These are phyloP conservation scores for Dromococcyx pavoninus DNA, from an alignment of 2,797 vertebrate genomes.

Conservation along the genomic window DNA sequence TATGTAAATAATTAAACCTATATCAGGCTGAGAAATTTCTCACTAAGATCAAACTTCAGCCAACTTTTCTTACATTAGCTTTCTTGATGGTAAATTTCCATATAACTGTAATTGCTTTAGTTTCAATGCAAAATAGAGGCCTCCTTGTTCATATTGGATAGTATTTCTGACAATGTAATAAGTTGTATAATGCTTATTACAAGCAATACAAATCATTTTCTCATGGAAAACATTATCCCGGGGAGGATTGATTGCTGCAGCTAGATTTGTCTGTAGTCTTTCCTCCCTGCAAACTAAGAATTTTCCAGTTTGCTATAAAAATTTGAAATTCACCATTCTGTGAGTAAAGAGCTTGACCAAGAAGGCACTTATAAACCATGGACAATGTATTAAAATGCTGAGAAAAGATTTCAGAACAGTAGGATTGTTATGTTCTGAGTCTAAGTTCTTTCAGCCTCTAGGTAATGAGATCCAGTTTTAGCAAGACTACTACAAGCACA, in stretches of 20 bases:
- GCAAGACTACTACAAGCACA: background rate
- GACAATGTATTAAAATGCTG: background rate
- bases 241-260: background rate
- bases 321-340: background rate
- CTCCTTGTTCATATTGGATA: slow-evolving; percentile 9
- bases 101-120: slow-evolving; percentile 29
- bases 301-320: background rate
- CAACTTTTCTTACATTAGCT: background rate
- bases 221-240: background rate
- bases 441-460: background rate
- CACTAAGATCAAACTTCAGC: background rate
- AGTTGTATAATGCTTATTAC: background rate
- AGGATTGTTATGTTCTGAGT: background rate
- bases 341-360: background rate
- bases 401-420: background rate
- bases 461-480: background rate
- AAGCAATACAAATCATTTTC: slow-evolving; percentile 38
- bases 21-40: background rate
- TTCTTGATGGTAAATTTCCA: slow-evolving; percentile 57
- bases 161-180: slow-evolving; percentile 31
- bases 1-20: background rate
- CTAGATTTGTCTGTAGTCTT: background rate
- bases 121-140: slow-evolving; percentile 31
- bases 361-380: background rate
- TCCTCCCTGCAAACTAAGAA: background rate